A percentile compares a stretch with the other conserved stretches of the same genome.
Conservation (phyloP, 2,888 invertebrate genomes). For the Noctua pronuba region DNA sequence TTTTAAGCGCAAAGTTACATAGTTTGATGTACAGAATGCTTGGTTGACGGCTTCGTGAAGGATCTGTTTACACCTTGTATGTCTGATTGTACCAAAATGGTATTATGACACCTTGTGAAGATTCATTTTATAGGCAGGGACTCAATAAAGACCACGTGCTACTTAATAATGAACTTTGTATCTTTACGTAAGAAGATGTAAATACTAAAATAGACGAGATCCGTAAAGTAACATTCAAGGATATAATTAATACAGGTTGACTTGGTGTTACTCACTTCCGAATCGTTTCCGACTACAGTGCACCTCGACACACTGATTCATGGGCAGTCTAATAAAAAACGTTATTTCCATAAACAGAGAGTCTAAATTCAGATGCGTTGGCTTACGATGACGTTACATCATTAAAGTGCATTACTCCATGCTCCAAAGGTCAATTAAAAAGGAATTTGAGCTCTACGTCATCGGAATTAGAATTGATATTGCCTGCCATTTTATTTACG, state of each 20-base stretch:
- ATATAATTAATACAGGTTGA: conserved; percentile 35
- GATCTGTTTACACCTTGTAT: no score
- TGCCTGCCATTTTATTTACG: background rate
- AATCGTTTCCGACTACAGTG: conserved; percentile 46
- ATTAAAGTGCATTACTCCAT: conserved; percentile 43
- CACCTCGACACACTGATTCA: conserved; percentile 6
- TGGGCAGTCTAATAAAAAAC: conserved; percentile 28
- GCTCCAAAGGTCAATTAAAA: conserved; percentile 44
- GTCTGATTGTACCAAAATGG: background rate
- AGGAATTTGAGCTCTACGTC: conserved; percentile 52
- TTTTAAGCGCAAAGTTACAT: no score
- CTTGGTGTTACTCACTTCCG: conserved; percentile 61
- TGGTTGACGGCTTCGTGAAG: no score
- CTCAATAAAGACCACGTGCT: background rate
- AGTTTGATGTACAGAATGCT: no score
- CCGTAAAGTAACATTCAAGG: background rate
- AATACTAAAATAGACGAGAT: background rate
- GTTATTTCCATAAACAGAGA: background rate
- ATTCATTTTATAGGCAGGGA: background rate
- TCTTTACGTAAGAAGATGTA: background rate
- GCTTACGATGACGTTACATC: conserved; percentile 22
- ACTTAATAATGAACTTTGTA: background rate
- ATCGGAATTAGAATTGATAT: conserved; percentile 38
- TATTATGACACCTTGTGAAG: background rate
- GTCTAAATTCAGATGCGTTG: conserved; percentile 12